A percentile compares a stretch with the other conserved stretches of the same genome.
These are phyloP conservation scores for Phengaris alcon DNA, from an alignment of 2,888 invertebrate genomes.

Conservation along the genomic window DNA sequence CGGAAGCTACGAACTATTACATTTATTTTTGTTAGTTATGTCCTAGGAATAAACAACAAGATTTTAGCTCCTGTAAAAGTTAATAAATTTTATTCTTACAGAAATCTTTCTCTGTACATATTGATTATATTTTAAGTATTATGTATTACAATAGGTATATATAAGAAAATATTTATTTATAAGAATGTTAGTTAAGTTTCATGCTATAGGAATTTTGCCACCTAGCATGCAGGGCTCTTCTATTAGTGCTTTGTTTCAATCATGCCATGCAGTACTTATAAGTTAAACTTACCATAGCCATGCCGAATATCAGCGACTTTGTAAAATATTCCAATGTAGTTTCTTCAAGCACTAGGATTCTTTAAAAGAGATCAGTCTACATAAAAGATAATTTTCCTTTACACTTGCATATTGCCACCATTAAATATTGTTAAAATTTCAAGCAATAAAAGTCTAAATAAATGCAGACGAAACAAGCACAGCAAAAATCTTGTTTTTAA, in stretches of 20 bases:
- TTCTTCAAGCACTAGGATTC: background rate
- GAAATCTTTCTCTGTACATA: too few relatives aligned
- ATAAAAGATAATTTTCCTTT: too few relatives aligned
- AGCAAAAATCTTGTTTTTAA: background rate
- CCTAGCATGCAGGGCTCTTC: background rate
- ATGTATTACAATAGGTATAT: too few relatives aligned
- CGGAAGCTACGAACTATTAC: background rate
- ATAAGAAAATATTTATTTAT: too few relatives aligned
- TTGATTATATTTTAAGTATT: too few relatives aligned
- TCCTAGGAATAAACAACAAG: too few relatives aligned
- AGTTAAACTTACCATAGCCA: constrained; percentile 23
- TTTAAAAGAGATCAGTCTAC: background rate
- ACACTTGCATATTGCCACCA: too few relatives aligned
- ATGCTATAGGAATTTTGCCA: background rate
- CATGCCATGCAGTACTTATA: constrained; percentile 17
- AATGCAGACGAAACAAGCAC: background rate
- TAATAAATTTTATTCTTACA: too few relatives aligned
- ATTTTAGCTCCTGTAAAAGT: too few relatives aligned
- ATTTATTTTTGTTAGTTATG: background rate
- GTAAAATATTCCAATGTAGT: background rate
- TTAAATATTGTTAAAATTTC: too few relatives aligned
- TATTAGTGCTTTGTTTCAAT: background rate
- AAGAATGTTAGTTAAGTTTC: background rate
- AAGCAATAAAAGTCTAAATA: background rate
- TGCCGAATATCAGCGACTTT: constrained; percentile 1